phyloP scores from a whole-genome alignment of 2,113 vertebrate genomes.

The Sylvietta virens region DNA sequence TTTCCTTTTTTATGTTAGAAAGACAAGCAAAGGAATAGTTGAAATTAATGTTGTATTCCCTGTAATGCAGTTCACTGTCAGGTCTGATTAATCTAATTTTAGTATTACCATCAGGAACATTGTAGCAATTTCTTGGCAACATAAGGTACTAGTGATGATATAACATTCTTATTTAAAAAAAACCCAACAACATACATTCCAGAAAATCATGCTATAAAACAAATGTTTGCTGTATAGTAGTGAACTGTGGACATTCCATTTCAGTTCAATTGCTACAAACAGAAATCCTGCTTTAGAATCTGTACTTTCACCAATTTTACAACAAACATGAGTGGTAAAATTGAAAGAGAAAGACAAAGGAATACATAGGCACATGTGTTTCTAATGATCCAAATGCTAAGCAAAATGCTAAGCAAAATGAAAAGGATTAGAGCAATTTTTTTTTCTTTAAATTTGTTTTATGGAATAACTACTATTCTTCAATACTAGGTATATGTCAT shows the following conservation, averaged over 20 bases:
- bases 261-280: background rate
- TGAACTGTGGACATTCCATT: background rate
- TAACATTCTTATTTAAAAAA: background rate
- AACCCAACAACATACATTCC: background rate
- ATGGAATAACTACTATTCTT: background rate
- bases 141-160: background rate
- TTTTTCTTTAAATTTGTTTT: background rate
- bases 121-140: background rate
- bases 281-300: background rate
- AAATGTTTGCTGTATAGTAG: background rate
- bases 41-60: conserved; percentile 16
- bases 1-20: background rate
- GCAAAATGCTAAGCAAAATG: background rate
- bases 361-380: background rate
- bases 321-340: background rate
- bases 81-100: conserved; percentile 13
- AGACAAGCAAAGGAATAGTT: background rate
- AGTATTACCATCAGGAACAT: background rate
- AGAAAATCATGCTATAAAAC: background rate
- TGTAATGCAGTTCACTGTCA: background rate
- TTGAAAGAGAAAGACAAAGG: background rate
- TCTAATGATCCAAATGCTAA: background rate
- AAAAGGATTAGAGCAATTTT: background rate
- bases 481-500: background rate
- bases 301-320: background rate